Evolutionary conservation across 2,888 invertebrate genomes (phyloP).

Genomic region (Caenorhabditis drosophilae): DNA sequence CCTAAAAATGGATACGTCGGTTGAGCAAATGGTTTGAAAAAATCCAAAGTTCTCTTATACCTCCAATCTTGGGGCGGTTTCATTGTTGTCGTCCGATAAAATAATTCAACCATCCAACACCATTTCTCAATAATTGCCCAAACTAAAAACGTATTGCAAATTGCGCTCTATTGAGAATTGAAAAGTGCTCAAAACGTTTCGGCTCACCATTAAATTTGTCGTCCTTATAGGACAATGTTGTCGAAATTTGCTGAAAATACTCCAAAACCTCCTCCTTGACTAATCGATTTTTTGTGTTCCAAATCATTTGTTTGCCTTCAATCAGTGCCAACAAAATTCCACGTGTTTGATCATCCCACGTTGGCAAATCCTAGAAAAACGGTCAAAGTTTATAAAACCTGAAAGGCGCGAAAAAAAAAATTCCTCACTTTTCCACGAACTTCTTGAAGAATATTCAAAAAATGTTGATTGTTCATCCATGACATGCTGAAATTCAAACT

Average conservation of each 20-base stretch:
- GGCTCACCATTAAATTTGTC: constrained; percentile 95
- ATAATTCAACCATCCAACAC: constrained; percentile 45
- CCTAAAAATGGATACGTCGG: constrained; percentile 29
- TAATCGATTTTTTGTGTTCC: constrained; percentile 20
- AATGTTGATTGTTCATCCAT: constrained; percentile 5
- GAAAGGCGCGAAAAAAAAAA: too few species aligned
- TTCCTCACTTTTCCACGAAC: constrained; percentile 15
- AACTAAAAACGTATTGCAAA: constrained; percentile 45
- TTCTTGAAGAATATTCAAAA: constrained; percentile 5
- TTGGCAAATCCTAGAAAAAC: constrained; percentile 25
- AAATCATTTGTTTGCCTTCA: constrained; percentile 23
- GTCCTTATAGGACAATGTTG: constrained; percentile 12
- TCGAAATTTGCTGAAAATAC: constrained; percentile 7
- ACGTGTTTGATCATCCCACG: constrained; percentile 29
- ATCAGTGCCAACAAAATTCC: constrained; percentile 39
- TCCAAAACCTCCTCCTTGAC: constrained; percentile 22
- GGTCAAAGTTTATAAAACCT: background rate
- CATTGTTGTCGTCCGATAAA: constrained; percentile 10
- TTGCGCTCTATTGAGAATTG: background rate
- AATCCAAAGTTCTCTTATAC: constrained; percentile 28
- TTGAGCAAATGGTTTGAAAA: constrained; percentile 10
- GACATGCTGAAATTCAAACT: constrained; percentile 20
- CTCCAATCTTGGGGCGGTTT: constrained; percentile 28
- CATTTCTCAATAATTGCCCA: constrained; percentile 47
- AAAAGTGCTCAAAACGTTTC: constrained; percentile 76